These are phyloP conservation scores for Onthophagus sagittarius DNA, from an alignment of 2,888 invertebrate species.

Conservation along the genomic window DNA sequence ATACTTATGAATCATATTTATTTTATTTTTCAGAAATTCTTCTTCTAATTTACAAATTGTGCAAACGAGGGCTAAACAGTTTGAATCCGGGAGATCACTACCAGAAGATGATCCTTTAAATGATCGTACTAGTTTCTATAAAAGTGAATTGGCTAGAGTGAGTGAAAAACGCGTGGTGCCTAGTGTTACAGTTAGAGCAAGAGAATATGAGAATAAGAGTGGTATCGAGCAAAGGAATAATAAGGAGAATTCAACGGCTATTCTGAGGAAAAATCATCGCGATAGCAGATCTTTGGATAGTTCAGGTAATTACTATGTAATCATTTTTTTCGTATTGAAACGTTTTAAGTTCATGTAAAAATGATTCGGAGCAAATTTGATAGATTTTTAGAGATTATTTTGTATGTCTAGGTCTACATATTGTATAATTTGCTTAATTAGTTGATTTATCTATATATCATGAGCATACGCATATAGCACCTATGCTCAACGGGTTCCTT, in stretches of 20 bases:
- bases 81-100: slow-evolving; percentile 62
- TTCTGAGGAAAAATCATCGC: slow-evolving; percentile 43
- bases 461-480: too few species aligned
- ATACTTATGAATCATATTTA: not conserved
- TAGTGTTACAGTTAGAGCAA: slow-evolving; percentile 68
- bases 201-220: slow-evolving; percentile 66
- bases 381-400: slow-evolving; percentile 2
- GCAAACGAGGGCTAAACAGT: slow-evolving; percentile 68
- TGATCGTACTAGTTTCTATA: slow-evolving; percentile 63
- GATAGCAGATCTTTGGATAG: slow-evolving; percentile 56
- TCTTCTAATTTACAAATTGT: slow-evolving; percentile 61
- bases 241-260: slow-evolving; percentile 33
- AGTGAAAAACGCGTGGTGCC: slow-evolving; percentile 67
- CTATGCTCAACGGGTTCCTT: too few species aligned
- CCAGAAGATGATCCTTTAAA: slow-evolving; percentile 55
- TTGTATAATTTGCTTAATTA: too few species aligned
- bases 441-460: too few species aligned
- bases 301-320: slow-evolving; percentile 45
- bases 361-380: slow-evolving; percentile 2
- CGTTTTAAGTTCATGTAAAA: slow-evolving; percentile 21
- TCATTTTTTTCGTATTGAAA: slow-evolving; percentile 9
- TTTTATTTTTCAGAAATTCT: slow-evolving; percentile 34
- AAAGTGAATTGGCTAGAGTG: slow-evolving; percentile 62
- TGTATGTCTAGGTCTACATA: too few species aligned
- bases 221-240: slow-evolving; percentile 37